A percentile compares a stretch with the other conserved stretches of the same genome.
Conservation (phyloP, 2,113 vertebrate species). For the Copsychus sechellarum region DNA sequence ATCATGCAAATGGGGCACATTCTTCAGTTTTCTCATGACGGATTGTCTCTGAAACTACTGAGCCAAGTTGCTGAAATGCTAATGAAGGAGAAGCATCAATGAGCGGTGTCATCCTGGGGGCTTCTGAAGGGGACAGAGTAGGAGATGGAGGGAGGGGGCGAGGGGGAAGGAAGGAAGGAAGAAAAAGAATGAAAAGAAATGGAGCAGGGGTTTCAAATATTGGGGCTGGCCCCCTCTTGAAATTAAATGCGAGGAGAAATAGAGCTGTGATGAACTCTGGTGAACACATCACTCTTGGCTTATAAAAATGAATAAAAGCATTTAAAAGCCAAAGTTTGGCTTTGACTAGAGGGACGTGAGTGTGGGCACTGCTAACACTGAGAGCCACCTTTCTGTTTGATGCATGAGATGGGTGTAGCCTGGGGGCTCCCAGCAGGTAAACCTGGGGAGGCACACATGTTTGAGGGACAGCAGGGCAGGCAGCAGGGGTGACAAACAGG, state of each 20-base stretch:
- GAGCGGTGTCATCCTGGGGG: conserved; percentile 87
- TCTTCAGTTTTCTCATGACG: conserved; percentile 89
- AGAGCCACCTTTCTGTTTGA: not conserved
- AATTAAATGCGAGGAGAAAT: not conserved
- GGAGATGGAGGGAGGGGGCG: conserved; percentile 7
- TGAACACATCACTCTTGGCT: not conserved
- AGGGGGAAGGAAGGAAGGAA: conserved; percentile 52
- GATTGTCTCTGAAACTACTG: conserved; percentile 83
- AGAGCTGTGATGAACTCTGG: not conserved
- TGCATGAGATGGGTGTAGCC: not conserved
- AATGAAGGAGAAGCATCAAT: conserved; percentile 91
- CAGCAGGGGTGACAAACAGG: not conserved
- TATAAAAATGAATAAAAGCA: not conserved
- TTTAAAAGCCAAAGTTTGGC: not conserved
- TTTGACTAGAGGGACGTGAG: not conserved
- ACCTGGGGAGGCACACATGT: not conserved
- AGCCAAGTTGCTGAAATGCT: conserved; percentile 86
- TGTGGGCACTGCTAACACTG: not conserved
- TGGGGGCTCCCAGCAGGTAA: not conserved
- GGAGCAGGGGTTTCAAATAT: conserved; percentile 26
- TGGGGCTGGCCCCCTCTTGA: not conserved
- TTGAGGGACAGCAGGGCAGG: not conserved
- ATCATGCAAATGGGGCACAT: conserved; percentile 86
- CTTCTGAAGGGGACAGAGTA: conserved; percentile 73
- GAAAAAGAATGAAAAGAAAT: conserved; percentile 44